A percentile compares a stretch with the other conserved stretches of the same genome.
phyloP scores from a whole-genome alignment of 2,888 invertebrate species.

The Lypha dubia region DNA sequence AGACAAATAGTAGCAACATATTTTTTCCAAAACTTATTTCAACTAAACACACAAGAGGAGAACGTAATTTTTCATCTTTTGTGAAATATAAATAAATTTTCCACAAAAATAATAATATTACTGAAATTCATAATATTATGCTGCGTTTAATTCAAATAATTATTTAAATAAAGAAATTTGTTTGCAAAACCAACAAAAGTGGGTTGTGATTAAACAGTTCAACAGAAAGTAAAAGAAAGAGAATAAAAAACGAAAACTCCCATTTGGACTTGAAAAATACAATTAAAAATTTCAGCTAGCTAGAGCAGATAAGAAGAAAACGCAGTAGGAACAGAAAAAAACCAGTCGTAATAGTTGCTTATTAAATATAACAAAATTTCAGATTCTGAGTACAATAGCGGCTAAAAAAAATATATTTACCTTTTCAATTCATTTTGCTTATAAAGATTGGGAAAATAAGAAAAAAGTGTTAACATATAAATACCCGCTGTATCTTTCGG shows the following conservation, averaged over 20 bases:
- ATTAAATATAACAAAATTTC: conserved; percentile 57
- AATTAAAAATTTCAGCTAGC: conserved; percentile 40
- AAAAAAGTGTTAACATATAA: neutral
- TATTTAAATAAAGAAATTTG: conserved; percentile 13
- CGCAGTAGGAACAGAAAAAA: conserved; percentile 60
- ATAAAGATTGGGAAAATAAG: conserved; percentile 10
- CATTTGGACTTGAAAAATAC: conserved; percentile 71
- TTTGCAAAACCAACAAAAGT: conserved; percentile 23
- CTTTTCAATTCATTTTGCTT: neutral
- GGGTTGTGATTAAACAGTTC: conserved; percentile 50
- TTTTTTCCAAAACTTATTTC: conserved; percentile 54
- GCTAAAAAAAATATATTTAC: conserved; percentile 38
- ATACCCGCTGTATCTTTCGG: neutral
- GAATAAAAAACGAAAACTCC: conserved; percentile 62
- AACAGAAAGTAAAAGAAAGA: conserved; percentile 47
- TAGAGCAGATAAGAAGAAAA: conserved; percentile 35
- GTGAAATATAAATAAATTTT: conserved; percentile 65
- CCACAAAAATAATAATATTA: conserved; percentile 55
- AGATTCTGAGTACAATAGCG: conserved; percentile 50
- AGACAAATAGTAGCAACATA: conserved; percentile 25
- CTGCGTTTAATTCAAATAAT: conserved; percentile 10
- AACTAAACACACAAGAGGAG: conserved; percentile 66
- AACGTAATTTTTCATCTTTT: conserved; percentile 71
- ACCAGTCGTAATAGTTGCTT: conserved; percentile 61
- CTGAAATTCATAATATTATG: conserved; percentile 11